Percentiles rank a stretch among this genome's conserved stretches.
phyloP scores from a whole-genome alignment of 2,113 vertebrate genomes.

The Phoenicopterus ruber region DNA sequence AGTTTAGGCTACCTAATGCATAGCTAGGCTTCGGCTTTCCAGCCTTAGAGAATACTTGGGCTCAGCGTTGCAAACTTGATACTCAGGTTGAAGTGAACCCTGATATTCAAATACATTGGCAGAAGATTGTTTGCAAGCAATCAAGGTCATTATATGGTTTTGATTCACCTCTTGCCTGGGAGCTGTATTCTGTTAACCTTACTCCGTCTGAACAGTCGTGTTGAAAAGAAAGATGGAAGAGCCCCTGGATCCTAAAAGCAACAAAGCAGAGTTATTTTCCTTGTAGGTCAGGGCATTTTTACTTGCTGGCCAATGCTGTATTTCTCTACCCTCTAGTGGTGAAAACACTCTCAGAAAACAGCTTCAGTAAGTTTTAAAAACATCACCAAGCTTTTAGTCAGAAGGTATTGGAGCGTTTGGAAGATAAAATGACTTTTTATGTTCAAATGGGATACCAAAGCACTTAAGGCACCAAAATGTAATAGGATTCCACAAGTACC shows the following conservation, averaged over 20 bases:
- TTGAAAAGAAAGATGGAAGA: not conserved
- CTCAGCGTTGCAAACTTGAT: not conserved
- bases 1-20: not conserved
- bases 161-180: not conserved
- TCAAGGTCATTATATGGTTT: not conserved
- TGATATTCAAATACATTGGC: not conserved
- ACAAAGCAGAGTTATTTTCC: not conserved
- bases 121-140: not conserved
- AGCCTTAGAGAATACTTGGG: not conserved
- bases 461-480: not conserved
- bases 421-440: not conserved
- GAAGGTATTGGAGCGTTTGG: not conserved
- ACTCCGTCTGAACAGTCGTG: not conserved
- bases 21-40: not conserved
- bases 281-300: not conserved
- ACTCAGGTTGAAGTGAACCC: not conserved
- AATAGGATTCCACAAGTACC: not conserved
- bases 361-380: not conserved
- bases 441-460: not conserved
- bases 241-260: not conserved
- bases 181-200: not conserved
- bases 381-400: not conserved
- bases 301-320: not conserved
- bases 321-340: conserved; percentile 63
- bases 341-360: not conserved